Conservation (phyloP, 2,888 invertebrate genomes). For the Xanthorhoe designata region DNA sequence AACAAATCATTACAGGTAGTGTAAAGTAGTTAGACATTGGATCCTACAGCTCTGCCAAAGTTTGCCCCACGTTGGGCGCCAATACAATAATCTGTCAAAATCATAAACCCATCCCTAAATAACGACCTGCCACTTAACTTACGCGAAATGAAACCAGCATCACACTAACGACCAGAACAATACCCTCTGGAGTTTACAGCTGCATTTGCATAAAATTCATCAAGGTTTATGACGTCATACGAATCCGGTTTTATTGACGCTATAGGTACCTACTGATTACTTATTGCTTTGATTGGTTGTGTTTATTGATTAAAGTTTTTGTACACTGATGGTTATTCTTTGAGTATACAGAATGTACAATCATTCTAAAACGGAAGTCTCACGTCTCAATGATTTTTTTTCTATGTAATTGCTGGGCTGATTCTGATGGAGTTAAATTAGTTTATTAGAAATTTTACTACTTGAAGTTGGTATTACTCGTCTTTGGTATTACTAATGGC, state of each 20-base stretch:
- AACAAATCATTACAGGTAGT: too few relatives aligned
- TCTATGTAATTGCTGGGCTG: too few relatives aligned
- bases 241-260: conserved; percentile 50
- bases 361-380: too few relatives aligned
- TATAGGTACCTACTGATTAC: conserved; percentile 19
- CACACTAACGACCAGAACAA: conserved; percentile 48
- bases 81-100: conserved; percentile 15
- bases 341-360: too few relatives aligned
- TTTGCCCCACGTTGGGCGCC: conserved; percentile 18
- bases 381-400: too few relatives aligned
- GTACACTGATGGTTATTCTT: background rate
- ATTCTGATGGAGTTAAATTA: too few relatives aligned
- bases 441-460: too few relatives aligned
- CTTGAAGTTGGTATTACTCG: too few relatives aligned
- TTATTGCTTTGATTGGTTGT: conserved; percentile 11
- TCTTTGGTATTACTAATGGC: too few relatives aligned
- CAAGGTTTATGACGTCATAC: conserved; percentile 56
- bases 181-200: conserved; percentile 52
- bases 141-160: conserved; percentile 34
- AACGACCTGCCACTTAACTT: conserved; percentile 34
- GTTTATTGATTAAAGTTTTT: background rate
- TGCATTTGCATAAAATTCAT: conserved; percentile 66
- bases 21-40: background rate
- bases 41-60: background rate
- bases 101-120: conserved; percentile 40